Base-by-base conservation (phyloP, 2,113 vertebrate genomes). In the Paedocypris sp. region DNA sequence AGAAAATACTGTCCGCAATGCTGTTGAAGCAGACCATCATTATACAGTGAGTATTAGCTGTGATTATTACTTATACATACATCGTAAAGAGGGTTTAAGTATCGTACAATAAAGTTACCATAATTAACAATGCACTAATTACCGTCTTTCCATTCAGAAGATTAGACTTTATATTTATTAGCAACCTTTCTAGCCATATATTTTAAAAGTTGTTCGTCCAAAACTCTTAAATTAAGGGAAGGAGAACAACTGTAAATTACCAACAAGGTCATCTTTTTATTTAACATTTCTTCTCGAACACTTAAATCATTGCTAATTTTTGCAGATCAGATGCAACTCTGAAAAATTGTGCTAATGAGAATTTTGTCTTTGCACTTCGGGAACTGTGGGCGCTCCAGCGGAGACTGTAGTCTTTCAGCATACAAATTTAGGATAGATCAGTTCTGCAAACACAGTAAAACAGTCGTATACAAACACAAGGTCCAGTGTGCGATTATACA, bases 301-400 rank as follows among this genome's bases (percentile, higher is more conserved):
- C 26, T 20, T 22, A 5, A 19, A 6, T 28, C 25, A 39, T 12
- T 38, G 33, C 35, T 12, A 38, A 53, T 53, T 38, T 29, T 53
- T 33, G 33, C 33, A 41, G 12, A 32, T 58, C 77, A 76, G 76
- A 80, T 67, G 76, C 75, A 75, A 72, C 76, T 70, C 76, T 80
- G 78, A 75, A 77, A 80, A 79, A 83, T 85, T 81, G 77, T 66
- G 71, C 72, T 83, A 82, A 85, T 79, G 76, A 86, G 80, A 73
- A 77, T 81, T 82, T 81, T 77, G 80, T 81, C 80, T 78, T 68
- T 76, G 33, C 64, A 73, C 60, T 48, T 36, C 60, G 64, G 28
- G 25, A 39, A 54, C 61, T 5, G 64, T 64, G 71, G 65, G 70
- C 45, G 69, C 75, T 74, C 75, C 69, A 56, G 60, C 67, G 67